Evolutionary conservation across 2,113 vertebrate species (phyloP).

Genomic region (Callaeas wilsoni): DNA sequence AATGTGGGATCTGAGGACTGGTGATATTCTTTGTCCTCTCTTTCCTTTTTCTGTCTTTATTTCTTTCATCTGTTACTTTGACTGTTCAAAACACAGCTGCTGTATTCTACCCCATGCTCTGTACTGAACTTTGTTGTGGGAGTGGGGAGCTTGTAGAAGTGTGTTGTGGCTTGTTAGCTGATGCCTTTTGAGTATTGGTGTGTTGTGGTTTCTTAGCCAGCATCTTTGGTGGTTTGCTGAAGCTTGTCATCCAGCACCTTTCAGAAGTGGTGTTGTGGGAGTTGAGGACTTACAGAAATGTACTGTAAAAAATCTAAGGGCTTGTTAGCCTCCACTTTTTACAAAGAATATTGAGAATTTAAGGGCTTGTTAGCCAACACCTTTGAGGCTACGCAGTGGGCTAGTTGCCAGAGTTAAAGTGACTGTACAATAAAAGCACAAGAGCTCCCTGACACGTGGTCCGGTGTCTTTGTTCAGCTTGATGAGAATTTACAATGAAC

Average conservation of each 20-base stretch:
- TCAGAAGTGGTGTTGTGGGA: background rate
- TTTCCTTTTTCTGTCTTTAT: background rate
- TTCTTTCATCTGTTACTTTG: background rate
- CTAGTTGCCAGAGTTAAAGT: background rate
- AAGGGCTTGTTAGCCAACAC: background rate
- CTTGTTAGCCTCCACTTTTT: background rate
- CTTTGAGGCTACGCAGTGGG: background rate
- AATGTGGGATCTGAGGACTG: background rate
- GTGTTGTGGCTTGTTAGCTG: background rate
- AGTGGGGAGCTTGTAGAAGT: background rate
- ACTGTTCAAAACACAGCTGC: background rate
- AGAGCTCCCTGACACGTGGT: accelerated
- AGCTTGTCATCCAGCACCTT: background rate
- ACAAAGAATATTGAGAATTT: background rate
- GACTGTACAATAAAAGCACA: background rate
- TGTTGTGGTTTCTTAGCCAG: background rate
- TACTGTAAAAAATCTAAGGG: background rate
- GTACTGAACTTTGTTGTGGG: background rate
- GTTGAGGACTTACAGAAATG: background rate
- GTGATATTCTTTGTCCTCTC: background rate
- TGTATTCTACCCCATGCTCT: background rate
- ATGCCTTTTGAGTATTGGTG: background rate
- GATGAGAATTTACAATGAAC: background rate
- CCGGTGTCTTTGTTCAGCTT: background rate
- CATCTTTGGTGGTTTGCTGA: background rate